Evolutionary conservation across 2,888 invertebrate genomes (phyloP).

Genomic region (Dryococelus australis): DNA sequence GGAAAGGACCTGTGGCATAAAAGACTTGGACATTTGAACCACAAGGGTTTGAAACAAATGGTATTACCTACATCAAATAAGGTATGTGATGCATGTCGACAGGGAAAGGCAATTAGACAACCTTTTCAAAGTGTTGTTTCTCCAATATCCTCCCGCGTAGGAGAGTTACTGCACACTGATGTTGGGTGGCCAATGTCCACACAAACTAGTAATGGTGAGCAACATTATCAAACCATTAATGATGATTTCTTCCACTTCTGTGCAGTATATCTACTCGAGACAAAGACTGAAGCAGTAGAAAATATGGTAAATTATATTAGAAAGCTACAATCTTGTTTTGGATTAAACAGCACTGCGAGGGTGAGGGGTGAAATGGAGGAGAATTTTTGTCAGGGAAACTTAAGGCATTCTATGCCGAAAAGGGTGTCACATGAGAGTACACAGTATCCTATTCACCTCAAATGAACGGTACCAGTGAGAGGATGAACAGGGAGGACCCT

Average conservation of each 20-base stretch:
- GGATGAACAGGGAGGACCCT: too few species aligned
- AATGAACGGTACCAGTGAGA: too few species aligned
- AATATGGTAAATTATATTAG: neutral
- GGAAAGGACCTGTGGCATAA: neutral
- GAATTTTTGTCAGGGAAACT: neutral
- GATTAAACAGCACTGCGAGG: neutral
- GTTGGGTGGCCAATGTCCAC: neutral
- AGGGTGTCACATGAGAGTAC: too few species aligned
- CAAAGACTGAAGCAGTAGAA: neutral
- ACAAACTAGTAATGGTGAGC: neutral
- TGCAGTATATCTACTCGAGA: neutral
- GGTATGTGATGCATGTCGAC: neutral
- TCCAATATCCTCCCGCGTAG: neutral
- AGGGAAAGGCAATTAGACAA: neutral
- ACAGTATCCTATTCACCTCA: too few species aligned
- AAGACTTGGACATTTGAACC: conserved; percentile 2
- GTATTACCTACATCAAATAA: neutral
- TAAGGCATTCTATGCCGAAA: neutral
- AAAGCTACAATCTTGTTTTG: neutral
- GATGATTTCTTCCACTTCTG: neutral
- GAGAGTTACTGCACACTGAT: neutral
- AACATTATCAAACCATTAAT: neutral
- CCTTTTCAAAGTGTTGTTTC: neutral
- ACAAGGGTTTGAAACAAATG: neutral
- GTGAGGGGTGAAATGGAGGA: neutral